Evolutionary conservation across 2,888 invertebrate species (phyloP).

Genomic region (Rhingia campestris): DNA sequence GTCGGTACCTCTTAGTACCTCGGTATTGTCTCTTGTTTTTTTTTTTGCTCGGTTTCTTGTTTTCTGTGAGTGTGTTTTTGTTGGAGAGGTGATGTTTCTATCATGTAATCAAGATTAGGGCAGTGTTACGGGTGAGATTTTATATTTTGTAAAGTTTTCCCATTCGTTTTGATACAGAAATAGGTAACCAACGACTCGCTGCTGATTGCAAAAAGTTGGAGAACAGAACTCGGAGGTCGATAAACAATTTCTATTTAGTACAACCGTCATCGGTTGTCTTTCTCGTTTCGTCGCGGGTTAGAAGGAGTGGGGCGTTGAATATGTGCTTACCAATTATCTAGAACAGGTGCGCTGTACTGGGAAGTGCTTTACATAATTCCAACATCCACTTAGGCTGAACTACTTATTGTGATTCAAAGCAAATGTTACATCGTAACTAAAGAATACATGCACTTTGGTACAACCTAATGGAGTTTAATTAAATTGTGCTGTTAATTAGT

Average conservation of each 20-base stretch:
- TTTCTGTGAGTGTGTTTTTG: not conserved
- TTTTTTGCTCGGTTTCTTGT: not conserved
- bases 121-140: slow-evolving; percentile 28
- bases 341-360: slow-evolving; percentile 52
- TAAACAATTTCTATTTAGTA: slow-evolving; percentile 39
- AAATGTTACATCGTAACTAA: slow-evolving; percentile 10
- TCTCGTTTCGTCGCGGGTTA: slow-evolving; percentile 6
- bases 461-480: slow-evolving; percentile 45
- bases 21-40: not conserved
- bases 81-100: slow-evolving; percentile 5
- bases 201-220: slow-evolving; percentile 11
- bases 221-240: slow-evolving; percentile 40
- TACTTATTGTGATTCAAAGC: slow-evolving; percentile 43
- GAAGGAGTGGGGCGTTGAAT: not conserved
- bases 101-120: slow-evolving; percentile 40
- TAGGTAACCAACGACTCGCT: slow-evolving; percentile 21
- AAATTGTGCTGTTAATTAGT: slow-evolving; percentile 17
- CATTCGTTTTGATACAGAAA: slow-evolving; percentile 31
- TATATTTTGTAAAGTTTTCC: not conserved
- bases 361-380: slow-evolving; percentile 63
- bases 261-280: slow-evolving; percentile 14
- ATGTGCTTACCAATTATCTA: slow-evolving; percentile 36
- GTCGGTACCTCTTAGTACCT: not conserved
- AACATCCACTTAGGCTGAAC: slow-evolving; percentile 33
- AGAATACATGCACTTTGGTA: slow-evolving; percentile 3